phyloP scores from a whole-genome alignment of 2,113 vertebrate species.

The Myanophis thanlyinensis region DNA sequence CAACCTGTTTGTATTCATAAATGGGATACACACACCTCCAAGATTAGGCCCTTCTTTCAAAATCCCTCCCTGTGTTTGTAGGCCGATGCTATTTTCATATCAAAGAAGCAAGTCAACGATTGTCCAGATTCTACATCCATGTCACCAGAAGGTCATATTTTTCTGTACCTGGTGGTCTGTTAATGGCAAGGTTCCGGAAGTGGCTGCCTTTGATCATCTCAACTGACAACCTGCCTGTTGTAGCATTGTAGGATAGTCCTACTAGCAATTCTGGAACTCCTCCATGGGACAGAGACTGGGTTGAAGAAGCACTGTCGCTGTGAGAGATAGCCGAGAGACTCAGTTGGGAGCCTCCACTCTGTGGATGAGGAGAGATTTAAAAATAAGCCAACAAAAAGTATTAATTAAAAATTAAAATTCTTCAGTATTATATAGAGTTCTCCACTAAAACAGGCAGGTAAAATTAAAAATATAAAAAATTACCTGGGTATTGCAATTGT shows the following conservation, averaged over 20 bases:
- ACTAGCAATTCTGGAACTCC: constrained; percentile 92
- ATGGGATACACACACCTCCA: too few species aligned
- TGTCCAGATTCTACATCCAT: not conserved
- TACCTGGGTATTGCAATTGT: not conserved
- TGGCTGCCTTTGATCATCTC: constrained; percentile 98
- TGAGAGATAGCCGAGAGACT: constrained; percentile 85
- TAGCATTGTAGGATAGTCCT: constrained; percentile 91
- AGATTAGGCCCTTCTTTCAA: not conserved
- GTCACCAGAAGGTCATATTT: too few species aligned
- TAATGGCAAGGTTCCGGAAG: constrained; percentile 91
- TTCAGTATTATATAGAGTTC: not conserved
- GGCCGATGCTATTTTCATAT: not conserved
- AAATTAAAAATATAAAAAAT: not conserved
- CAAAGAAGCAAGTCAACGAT: not conserved
- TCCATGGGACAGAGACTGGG: constrained; percentile 90
- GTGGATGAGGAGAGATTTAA: constrained; percentile 57
- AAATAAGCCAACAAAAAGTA: constrained; percentile 25
- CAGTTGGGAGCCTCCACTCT: constrained; percentile 85
- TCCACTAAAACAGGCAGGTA: not conserved
- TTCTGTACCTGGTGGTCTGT: constrained; percentile 87
- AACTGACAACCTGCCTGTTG: constrained; percentile 92
- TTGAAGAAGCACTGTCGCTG: constrained; percentile 87
- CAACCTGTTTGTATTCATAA: not conserved
- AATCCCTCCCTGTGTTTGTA: not conserved
- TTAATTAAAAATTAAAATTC: not conserved